Percentiles rank a stretch among this genome's conserved stretches.
Evolutionary conservation across 2,113 vertebrate species (phyloP).

Genomic region (Hydrochoerus hydrochaeris): DNA sequence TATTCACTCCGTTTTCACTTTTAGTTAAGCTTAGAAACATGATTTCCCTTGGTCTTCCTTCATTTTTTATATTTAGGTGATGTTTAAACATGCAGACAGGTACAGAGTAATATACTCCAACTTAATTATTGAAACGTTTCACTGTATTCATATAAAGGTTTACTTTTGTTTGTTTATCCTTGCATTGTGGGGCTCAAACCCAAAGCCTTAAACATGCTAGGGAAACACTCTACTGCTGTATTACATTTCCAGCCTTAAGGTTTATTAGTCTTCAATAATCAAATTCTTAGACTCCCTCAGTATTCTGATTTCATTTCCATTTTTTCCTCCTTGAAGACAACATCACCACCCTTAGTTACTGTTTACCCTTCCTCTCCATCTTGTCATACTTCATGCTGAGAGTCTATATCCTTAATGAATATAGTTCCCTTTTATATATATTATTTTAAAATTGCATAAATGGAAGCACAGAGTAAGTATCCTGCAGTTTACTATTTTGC

Average conservation of each 20-base stretch:
- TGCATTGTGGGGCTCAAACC: not conserved
- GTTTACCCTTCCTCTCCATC: not conserved
- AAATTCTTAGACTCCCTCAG: not conserved
- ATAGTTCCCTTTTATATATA: not conserved
- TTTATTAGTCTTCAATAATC: not conserved
- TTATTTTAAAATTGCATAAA: not conserved
- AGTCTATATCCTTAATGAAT: not conserved
- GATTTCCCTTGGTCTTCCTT: not conserved
- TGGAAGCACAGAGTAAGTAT: not conserved
- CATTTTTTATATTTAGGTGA: not conserved
- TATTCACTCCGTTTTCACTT: not conserved
- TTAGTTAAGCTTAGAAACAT: not conserved
- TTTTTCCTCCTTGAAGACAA: not conserved
- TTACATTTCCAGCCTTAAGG: not conserved
- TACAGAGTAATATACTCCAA: not conserved
- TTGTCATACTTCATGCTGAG: not conserved
- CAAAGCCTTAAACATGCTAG: not conserved
- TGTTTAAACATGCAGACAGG: not conserved
- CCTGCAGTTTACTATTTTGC: not conserved
- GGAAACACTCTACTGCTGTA: not conserved
- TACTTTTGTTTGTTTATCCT: not conserved
- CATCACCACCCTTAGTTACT: not conserved
- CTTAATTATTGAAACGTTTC: not conserved
- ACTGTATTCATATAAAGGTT: slow-evolving; percentile 25
- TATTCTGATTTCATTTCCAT: not conserved